Evolutionary conservation across 2,888 invertebrate species (phyloP).

Genomic region (Sphinx pinastri): DNA sequence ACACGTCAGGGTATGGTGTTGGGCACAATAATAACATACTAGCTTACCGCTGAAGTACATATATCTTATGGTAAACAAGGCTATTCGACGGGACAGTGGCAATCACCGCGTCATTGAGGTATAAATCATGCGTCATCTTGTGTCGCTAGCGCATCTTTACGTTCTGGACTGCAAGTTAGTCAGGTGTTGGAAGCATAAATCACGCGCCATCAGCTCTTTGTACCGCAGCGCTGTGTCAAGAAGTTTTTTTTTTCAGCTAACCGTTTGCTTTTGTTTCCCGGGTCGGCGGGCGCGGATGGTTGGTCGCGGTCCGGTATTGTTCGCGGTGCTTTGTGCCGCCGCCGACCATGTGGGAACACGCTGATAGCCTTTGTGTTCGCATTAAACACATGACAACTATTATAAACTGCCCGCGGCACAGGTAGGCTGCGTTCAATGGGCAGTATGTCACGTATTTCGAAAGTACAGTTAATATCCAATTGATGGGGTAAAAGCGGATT

Average conservation of each 20-base stretch:
- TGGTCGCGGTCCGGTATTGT: conserved; percentile 43
- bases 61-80: no score
- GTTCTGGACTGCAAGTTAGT: not conserved
- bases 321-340: conserved; percentile 43
- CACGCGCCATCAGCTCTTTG: conserved; percentile 9
- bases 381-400: conserved; percentile 23
- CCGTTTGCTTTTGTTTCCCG: conserved; percentile 23
- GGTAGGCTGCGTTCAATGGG: not conserved
- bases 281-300: conserved; percentile 11
- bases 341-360: conserved; percentile 30
- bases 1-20: not conserved
- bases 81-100: no score
- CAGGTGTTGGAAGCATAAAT: conserved; percentile 20
- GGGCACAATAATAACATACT: no score
- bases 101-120: no score
- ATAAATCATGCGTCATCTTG: no score
- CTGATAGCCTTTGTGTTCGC: conserved; percentile 21
- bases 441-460: not conserved
- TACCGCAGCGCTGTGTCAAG: not conserved
- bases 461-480: not conserved
- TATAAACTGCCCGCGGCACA: conserved; percentile 15
- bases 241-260: conserved; percentile 11
- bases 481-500: not conserved
- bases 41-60: no score
- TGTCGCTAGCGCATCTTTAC: no score